Evolutionary conservation across 2,113 vertebrate species (phyloP).

Genomic region (Sterrhoptilus dennistouni): DNA sequence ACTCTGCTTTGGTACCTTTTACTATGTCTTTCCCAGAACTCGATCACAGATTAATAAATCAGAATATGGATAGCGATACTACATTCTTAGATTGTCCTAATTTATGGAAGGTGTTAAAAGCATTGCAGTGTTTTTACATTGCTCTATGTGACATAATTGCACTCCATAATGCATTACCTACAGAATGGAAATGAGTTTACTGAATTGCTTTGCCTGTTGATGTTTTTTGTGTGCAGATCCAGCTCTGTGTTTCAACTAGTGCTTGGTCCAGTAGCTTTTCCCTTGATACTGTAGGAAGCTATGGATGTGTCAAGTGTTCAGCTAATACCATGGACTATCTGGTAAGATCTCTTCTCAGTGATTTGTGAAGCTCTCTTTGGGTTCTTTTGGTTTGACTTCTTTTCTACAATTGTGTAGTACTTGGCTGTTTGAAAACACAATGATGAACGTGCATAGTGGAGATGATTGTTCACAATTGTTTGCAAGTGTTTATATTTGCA

Average conservation of each 20-base stretch:
- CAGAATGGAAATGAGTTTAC: neutral
- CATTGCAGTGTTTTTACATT: neutral
- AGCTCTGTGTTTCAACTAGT: constrained; percentile 92
- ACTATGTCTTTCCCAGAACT: neutral
- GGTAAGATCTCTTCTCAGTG: constrained; percentile 71
- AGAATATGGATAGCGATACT: neutral
- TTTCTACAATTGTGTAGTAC: neutral
- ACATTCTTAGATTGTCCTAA: neutral
- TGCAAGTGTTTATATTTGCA: neutral
- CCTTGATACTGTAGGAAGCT: constrained; percentile 94
- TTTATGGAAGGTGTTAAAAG: neutral
- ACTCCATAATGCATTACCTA: neutral
- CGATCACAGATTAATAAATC: neutral
- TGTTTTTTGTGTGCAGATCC: constrained; percentile 76
- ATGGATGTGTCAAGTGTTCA: constrained; percentile 92
- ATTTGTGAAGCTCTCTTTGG: neutral
- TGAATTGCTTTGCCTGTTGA: neutral
- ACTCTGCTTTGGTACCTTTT: neutral
- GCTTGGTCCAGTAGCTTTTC: constrained; percentile 91
- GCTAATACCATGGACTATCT: constrained; percentile 86
- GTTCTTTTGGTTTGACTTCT: neutral
- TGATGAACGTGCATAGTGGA: fast-evolving
- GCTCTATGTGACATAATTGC: neutral
- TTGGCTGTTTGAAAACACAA: neutral
- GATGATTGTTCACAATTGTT: neutral